phyloP scores from a whole-genome alignment of 2,797 vertebrate genomes.

The Anniella stebbinsi region DNA sequence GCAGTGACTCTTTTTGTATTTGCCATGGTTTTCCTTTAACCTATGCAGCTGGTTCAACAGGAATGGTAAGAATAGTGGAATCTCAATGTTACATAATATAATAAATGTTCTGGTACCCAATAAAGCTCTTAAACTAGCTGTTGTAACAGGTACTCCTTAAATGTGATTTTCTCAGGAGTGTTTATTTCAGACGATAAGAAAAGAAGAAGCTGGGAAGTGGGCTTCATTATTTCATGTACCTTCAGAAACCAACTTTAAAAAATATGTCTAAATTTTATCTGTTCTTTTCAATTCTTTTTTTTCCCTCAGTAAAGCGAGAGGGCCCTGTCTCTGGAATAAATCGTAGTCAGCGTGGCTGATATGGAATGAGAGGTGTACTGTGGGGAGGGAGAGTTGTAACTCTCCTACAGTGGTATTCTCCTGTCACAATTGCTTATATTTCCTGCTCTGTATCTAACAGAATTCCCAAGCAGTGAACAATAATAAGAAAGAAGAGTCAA shows the following conservation, averaged over 20 bases:
- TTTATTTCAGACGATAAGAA: background rate
- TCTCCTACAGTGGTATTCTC: background rate
- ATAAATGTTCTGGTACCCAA: background rate
- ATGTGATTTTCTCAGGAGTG: slow-evolving; percentile 10
- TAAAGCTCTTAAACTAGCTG: slow-evolving; percentile 9
- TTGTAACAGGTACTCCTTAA: background rate
- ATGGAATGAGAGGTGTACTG: background rate
- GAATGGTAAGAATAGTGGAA: too few species aligned
- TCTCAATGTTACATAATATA: background rate
- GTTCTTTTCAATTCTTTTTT: slow-evolving; percentile 18
- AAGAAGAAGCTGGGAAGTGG: background rate
- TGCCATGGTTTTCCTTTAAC: background rate
- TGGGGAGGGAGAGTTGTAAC: background rate
- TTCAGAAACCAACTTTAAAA: slow-evolving; percentile 11
- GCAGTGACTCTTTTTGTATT: background rate
- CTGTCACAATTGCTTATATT: background rate
- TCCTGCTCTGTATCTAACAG: too few species aligned
- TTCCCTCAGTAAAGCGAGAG: background rate
- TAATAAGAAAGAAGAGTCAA: too few species aligned
- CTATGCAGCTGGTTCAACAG: background rate
- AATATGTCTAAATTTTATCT: rapidly evolving
- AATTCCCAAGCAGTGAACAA: too few species aligned
- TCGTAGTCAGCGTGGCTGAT: background rate
- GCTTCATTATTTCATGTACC: background rate
- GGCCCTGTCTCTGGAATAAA: background rate